Evolutionary conservation across 2,797 vertebrate genomes (phyloP), one percentile per base, ranked within the genome.

Genomic region (Enteromius radiatus): DNA sequence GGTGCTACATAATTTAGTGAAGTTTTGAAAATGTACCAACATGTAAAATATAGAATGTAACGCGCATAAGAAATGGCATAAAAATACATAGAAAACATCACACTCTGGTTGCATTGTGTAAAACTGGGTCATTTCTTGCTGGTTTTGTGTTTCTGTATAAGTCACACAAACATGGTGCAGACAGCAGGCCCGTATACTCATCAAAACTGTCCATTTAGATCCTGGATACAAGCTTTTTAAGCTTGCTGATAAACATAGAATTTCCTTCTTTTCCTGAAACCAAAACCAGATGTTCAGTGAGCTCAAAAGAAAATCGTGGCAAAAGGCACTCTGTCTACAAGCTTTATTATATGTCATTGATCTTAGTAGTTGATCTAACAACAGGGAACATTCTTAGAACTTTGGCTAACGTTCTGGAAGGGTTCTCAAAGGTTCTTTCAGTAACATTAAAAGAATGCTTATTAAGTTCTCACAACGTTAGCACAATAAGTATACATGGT

Each of bases 201-300:
- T 70, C 78, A 33, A 61, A 61, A 14, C 33, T 28, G 23, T 36
- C 15, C 19, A 1, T 56, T 21, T 69, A 26, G 17, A 19, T 54
- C 6, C 15, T 28, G 36, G 10, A 31, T 28, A 23, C 31, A 10
- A 33, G 36, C 63, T 61, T 64, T 71, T 86, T 21, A 76, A 63
- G 41, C 79, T 78, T 67, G 52, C 64, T 76, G 61, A 78, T 82
- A 38, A 83, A 75, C 79, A 65, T 70, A 80, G 78, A 68, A 83
- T 85, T 83, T 78, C 68, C 59, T 54, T 59, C 49, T 70, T 84
- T 83, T 78, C 74, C 69, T 81, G 52, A 78, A 79, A 85, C 28
- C 6, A 61, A 67, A 61, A 81, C 33, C 81, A 84, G 80, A 84
- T 83, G 80, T 71, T 85, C 36, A 36, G 3, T 15, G 49, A 74